Evolutionary conservation across 2,888 invertebrate species (phyloP), one percentile per base, ranked within the genome.

Genomic region (Pammene fasciana): DNA sequence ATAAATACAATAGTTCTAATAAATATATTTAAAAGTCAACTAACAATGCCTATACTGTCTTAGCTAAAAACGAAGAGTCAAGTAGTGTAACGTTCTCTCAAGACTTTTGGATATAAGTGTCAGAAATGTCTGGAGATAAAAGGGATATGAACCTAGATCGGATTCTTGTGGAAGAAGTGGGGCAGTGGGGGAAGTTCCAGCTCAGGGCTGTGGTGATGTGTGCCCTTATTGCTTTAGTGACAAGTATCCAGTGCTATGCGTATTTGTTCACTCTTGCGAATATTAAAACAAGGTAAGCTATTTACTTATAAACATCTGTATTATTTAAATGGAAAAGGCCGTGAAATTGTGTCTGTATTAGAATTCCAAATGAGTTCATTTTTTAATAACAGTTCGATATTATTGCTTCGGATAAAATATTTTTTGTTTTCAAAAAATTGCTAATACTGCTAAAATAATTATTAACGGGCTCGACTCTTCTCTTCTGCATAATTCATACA

Each of bases 91-190:
- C 4, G 10, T 9, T 16, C 18, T 50, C 26, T 18, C 9, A 4
- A 26, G 26, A 8, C 16, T 18, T 26, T 13, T 26, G 9, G 11
- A 18, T 34, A 54, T 6, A 34, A 54, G 8, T 34, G 11, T n/a
- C 57, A 26, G 26, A n/a, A 18, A 59, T 45, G 36, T 11, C 36
- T 14, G 46, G 5, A n/a, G 46, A 8, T 8, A 61, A 16, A 46
- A 61, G 16, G 9, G 64, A 34, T 3, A 5, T 54, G 18, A 64
- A 54, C 11, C 26, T 64, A 2, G 64, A 64, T 26, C 50, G 52
- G 14, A 54, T 64, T 13, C 26, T 64, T 8, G 52, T 64, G 18
- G 52, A 64, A 43, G 62, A 64, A 14, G 16, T 64, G 11, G 62
- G 64, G 0, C 52, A 64, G 9, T 64, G 14, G 16, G 64, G 52